Evolutionary conservation across 2,888 invertebrate genomes (phyloP).

Genomic region (Lepidochitona cinerea): DNA sequence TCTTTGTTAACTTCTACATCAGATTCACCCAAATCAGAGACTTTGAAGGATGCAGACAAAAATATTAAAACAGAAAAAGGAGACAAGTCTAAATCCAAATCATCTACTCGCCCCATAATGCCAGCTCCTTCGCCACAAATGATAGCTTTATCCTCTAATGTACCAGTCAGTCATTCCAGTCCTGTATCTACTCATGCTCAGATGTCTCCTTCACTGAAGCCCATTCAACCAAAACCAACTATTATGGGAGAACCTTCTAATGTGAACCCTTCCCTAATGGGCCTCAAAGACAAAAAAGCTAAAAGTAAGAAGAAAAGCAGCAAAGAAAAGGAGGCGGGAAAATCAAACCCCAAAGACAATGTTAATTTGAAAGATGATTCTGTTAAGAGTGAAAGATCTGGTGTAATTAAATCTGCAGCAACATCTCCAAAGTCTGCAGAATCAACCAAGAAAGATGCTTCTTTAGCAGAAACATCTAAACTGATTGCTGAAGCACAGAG

Average conservation of each 20-base stretch:
- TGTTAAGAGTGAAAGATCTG: slow-evolving; percentile 38
- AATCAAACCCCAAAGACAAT: slow-evolving; percentile 15
- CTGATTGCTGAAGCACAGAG: slow-evolving; percentile 18
- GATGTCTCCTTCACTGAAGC: slow-evolving; percentile 60
- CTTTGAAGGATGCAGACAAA: slow-evolving; percentile 25
- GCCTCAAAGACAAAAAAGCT: slow-evolving; percentile 66
- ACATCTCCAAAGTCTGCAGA: slow-evolving; percentile 62
- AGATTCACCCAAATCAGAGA: slow-evolving; percentile 11
- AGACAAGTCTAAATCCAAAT: slow-evolving; percentile 34
- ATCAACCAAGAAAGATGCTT: slow-evolving; percentile 10
- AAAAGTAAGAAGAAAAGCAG: slow-evolving; percentile 67
- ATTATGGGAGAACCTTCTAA: slow-evolving; percentile 65
- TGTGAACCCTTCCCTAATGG: slow-evolving; percentile 60
- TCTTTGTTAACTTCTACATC: slow-evolving; percentile 18
- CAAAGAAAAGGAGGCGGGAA: slow-evolving; percentile 30
- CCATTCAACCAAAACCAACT: slow-evolving; percentile 70
- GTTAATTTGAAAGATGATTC: slow-evolving; percentile 33
- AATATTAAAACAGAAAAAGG: slow-evolving; percentile 47
- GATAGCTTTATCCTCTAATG: slow-evolving; percentile 46
- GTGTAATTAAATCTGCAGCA: slow-evolving; percentile 51
- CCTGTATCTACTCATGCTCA: slow-evolving; percentile 51
- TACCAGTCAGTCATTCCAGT: slow-evolving; percentile 48
- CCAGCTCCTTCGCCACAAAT: slow-evolving; percentile 61
- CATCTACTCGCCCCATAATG: slow-evolving; percentile 60
- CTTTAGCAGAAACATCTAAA: slow-evolving; percentile 16